A percentile compares a stretch with the other conserved stretches of the same genome.
Conservation (phyloP, 1,140 invertebrate genomes). For the Sycobia sp. region DNA sequence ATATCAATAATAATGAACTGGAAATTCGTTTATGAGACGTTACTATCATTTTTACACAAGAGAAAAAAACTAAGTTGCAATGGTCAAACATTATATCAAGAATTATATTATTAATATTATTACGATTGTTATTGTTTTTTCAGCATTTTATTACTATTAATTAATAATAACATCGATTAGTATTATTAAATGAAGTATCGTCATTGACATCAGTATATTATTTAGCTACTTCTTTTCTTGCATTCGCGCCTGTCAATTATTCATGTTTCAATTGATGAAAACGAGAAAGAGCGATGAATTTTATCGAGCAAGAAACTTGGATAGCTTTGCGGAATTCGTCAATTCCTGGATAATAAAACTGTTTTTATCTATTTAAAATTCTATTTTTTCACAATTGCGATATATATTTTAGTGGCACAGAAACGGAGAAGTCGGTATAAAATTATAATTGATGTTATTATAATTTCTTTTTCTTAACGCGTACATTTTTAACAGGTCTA, state of each 20-base stretch:
- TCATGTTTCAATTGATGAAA: constrained; percentile 23
- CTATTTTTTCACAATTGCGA: constrained; percentile 22
- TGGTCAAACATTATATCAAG: constrained; percentile 40
- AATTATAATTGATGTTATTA: constrained; percentile 4
- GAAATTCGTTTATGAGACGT: constrained; percentile 25
- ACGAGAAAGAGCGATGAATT: constrained; percentile 10
- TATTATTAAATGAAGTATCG: constrained; percentile 34
- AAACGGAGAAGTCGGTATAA: neutral
- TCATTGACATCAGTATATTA: constrained; percentile 29
- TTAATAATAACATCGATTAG: no score
- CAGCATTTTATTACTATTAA: constrained; percentile 39
- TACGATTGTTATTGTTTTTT: constrained; percentile 45
- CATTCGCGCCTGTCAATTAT: constrained; percentile 22
- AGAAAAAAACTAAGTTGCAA: constrained; percentile 29
- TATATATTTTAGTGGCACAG: constrained; percentile 15
- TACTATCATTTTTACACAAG: constrained; percentile 17
- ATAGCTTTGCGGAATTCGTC: constrained; percentile 25
- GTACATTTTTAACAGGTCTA: neutral
- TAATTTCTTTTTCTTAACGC: neutral
- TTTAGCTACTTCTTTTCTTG: constrained; percentile 28
- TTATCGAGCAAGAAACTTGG: constrained; percentile 19
- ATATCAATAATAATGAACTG: constrained; percentile 29
- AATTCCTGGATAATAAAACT: constrained; percentile 26
- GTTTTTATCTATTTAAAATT: constrained; percentile 31
- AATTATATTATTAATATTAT: constrained; percentile 39